phyloP scores from a whole-genome alignment of 1,140 invertebrate species.

The Trachymyrmex septentrionalis region DNA sequence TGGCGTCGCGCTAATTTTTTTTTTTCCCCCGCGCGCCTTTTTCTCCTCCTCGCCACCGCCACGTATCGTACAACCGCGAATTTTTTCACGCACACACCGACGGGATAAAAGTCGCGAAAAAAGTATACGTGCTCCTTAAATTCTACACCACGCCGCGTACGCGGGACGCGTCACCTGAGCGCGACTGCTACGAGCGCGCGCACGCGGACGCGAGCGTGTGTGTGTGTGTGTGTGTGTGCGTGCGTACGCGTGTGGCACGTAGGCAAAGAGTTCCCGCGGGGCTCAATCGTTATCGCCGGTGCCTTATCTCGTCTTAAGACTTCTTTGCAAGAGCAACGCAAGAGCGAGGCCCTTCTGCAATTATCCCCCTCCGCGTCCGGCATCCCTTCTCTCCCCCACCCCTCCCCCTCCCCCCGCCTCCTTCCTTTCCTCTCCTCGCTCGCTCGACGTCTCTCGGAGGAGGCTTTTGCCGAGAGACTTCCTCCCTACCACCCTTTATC shows the following conservation, averaged over 20 bases:
- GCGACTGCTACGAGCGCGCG: not conserved
- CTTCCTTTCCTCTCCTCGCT: not conserved
- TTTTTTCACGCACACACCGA: constrained; percentile 48
- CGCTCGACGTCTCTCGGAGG: constrained; percentile 19
- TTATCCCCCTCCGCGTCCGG: constrained; percentile 79
- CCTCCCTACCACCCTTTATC: constrained; percentile 11
- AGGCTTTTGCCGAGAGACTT: constrained; percentile 27
- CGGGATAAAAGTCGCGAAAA: constrained; percentile 17
- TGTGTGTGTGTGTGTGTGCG: not conserved
- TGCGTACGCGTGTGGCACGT: constrained; percentile 76
- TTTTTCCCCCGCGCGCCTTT: not conserved
- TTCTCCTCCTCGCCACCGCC: not conserved
- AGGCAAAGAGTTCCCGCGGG: constrained; percentile 83
- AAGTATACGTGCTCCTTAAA: constrained; percentile 44
- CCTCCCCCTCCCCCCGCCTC: constrained; percentile 27
- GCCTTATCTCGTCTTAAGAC: constrained; percentile 83
- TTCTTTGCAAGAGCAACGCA: constrained; percentile 81
- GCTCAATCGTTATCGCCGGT: constrained; percentile 83
- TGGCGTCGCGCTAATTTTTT: constrained; percentile 55
- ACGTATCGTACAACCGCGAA: constrained; percentile 47
- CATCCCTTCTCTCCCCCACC: constrained; percentile 48
- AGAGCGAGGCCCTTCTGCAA: constrained; percentile 81
- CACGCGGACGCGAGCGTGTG: constrained; percentile 69
- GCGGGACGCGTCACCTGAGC: not conserved
- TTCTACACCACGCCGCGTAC: not conserved